These are phyloP conservation scores for Dyspetes luteomarginatus DNA, from an alignment of 2,888 invertebrate genomes.

Conservation along the genomic window DNA sequence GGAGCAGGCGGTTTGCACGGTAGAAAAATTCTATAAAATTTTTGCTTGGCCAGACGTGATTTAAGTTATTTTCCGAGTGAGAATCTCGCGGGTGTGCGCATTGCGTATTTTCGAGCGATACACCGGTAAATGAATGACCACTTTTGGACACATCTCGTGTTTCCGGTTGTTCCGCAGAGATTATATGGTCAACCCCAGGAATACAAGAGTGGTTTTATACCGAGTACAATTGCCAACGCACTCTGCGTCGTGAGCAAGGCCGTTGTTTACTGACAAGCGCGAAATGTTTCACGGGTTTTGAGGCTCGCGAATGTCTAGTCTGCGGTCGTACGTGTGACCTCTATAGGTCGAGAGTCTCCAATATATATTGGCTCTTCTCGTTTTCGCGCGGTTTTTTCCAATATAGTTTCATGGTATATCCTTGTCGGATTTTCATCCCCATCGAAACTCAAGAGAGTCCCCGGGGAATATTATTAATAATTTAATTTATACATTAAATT, in stretches of 20 bases:
- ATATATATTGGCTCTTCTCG: too few species aligned
- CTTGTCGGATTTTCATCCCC: too few species aligned
- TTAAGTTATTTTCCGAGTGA: slow-evolving; percentile 4
- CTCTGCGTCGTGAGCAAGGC: background rate
- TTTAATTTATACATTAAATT: too few species aligned
- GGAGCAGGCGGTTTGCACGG: background rate
- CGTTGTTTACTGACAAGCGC: slow-evolving; percentile 40
- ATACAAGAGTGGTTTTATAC: slow-evolving; percentile 44
- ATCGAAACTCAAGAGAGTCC: too few species aligned
- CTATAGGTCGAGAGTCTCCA: background rate
- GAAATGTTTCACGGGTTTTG: slow-evolving; percentile 48
- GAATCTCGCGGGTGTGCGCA: slow-evolving; percentile 28
- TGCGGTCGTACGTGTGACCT: background rate
- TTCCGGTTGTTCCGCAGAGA: slow-evolving; percentile 63
- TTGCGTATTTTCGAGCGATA: slow-evolving; percentile 37
- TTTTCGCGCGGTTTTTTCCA: too few species aligned
- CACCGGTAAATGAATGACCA: slow-evolving; percentile 35
- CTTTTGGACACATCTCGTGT: slow-evolving; percentile 19
- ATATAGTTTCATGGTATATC: too few species aligned
- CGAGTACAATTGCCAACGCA: slow-evolving; percentile 5
- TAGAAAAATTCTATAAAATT: background rate
- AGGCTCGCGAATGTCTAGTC: slow-evolving; percentile 21
- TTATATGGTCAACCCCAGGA: slow-evolving; percentile 58
- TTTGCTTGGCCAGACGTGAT: background rate
- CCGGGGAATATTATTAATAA: too few species aligned